A percentile compares a stretch with the other conserved stretches of the same genome.
These are phyloP conservation scores for human (Homo sapiens) DNA, from an alignment of 2,113 vertebrate genomes.

Conservation along the genomic window GRCh38 chr9:1142501-1143000, in stretches of 20 bases:
- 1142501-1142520: background rate
- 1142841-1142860: background rate
- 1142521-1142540: background rate
- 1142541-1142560: background rate
- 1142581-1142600: slow-evolving; percentile 19
- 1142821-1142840: background rate
- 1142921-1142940: background rate
- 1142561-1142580: background rate
- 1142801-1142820: slow-evolving; percentile 23
- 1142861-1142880: background rate
- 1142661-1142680: slow-evolving; percentile 52
- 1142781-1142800: background rate
- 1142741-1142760: slow-evolving; percentile 43
- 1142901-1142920: background rate
- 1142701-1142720: slow-evolving; percentile 30
- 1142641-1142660: slow-evolving; percentile 31
- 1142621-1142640: background rate
- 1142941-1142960: background rate
- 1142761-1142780: slow-evolving; percentile 44
- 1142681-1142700: slow-evolving; percentile 46
- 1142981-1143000: background rate
- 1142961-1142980: background rate
- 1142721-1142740: slow-evolving; percentile 29
- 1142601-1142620: slow-evolving; percentile 35
- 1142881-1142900: background rate